These are phyloP conservation scores for Tauraco hartlaubi DNA, from an alignment of 2,797 vertebrate species.

Conservation along the genomic window DNA sequence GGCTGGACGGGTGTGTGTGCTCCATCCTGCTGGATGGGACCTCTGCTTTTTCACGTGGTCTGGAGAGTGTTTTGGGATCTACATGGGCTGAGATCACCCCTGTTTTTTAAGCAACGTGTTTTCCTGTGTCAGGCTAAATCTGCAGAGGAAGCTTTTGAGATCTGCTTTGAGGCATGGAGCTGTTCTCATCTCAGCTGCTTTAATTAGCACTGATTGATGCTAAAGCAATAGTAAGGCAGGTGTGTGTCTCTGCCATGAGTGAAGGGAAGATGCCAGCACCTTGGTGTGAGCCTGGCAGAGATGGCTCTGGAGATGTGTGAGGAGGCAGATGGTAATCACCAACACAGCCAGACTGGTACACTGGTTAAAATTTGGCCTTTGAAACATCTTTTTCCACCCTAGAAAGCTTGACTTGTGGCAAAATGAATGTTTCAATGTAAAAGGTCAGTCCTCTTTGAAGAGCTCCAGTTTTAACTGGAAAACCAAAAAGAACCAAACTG, in stretches of 20 bases:
- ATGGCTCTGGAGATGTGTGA: neutral
- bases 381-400: neutral
- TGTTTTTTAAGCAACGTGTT: neutral
- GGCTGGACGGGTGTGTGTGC: neutral
- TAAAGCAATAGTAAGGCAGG: neutral
- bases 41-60: neutral
- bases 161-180: neutral
- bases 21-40: neutral
- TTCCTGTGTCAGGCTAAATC: neutral
- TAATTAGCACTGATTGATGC: neutral
- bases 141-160: neutral
- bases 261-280: neutral
- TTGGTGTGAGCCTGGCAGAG: neutral
- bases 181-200: neutral
- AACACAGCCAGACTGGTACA: neutral
- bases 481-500: neutral
- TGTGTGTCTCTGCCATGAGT: neutral
- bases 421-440: neutral
- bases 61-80: neutral
- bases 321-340: neutral
- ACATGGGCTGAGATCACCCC: accelerated
- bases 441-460: neutral
- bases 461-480: neutral
- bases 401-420: neutral
- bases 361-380: neutral